Conservation (phyloP, 1,140 invertebrate species). For the Camponotus vicinus region DNA sequence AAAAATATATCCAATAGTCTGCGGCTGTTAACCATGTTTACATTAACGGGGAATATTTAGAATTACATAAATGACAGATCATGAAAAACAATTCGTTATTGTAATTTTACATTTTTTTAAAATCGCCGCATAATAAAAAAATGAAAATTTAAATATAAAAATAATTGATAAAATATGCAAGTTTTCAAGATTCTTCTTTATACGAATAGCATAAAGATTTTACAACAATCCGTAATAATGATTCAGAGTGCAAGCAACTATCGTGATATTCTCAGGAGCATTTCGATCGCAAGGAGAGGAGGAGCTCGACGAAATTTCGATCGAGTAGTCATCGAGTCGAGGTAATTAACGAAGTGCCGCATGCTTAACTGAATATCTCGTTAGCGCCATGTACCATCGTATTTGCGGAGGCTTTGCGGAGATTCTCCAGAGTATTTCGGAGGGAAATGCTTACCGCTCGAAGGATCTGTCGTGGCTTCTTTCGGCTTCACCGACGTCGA, state of each 20-base stretch:
- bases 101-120: no score
- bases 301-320: neutral
- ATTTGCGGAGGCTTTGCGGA: conserved; percentile 62
- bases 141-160: no score
- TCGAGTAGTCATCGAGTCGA: conserved; percentile 30
- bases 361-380: conserved; percentile 54
- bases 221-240: neutral
- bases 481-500: neutral
- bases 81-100: no score
- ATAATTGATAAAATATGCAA: no score
- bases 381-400: conserved; percentile 26
- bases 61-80: neutral
- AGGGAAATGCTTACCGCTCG: neutral
- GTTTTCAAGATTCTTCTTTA: no score
- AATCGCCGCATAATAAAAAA: no score
- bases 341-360: conserved; percentile 63
- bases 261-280: neutral
- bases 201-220: no score
- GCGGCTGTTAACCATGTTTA: neutral
- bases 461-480: neutral
- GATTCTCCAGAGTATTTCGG: neutral
- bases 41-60: neutral
- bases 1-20: neutral
- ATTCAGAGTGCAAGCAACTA: neutral
- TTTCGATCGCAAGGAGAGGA: neutral